Evolutionary conservation across 1,140 invertebrate species (phyloP), one percentile per base, ranked within the genome.

Genomic region (Neotoxoptera formosana): DNA sequence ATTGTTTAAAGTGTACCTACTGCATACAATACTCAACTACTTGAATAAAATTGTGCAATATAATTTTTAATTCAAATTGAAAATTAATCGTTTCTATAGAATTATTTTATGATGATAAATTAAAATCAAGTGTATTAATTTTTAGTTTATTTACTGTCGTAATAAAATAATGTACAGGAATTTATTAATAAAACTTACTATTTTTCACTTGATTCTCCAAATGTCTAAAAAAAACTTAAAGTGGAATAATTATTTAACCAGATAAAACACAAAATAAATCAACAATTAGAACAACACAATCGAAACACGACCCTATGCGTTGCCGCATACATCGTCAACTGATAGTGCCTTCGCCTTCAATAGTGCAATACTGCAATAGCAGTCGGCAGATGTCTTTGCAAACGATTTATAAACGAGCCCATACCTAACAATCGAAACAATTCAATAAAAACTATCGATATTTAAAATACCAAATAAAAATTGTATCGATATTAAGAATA

Each of bases 361-460:
- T 76, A 91, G 45, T 67, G 90, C 14, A 20, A 45, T 60, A 23
- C 41, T 41, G 25, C 36, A 48, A 34, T n/a, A n/a, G n/a, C n/a
- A n/a, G n/a, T n/a, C n/a, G 60, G 45, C 30, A 48, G 25, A 36
- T 34, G 45, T 92, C 36, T 90, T 92, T 92, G n/a, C 30, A 92
- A 83, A 83, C 90, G 11, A 34, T n/a, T 92, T 92, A 60, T 92
- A 92, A 92, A 83, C 51, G 67, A 81, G 20, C 21, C 20, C 23
- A 76, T 30, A 34, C 7, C n/a, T 83, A n/a, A 83, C 60, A 48
- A 92, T 92, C 90, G 90, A 92, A 25, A 92, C 67, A 17, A 92
- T 91, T 76, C 67, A 47, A 91, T 91, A 47, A 34, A 21, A 51
- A 53, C 48, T 53, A 89, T 89, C 87, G 87, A 89, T 89, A 89